Percentiles rank a stretch among this genome's conserved stretches.
Evolutionary conservation across 2,113 vertebrate genomes (phyloP).

Genomic region (Sciurus niger): DNA sequence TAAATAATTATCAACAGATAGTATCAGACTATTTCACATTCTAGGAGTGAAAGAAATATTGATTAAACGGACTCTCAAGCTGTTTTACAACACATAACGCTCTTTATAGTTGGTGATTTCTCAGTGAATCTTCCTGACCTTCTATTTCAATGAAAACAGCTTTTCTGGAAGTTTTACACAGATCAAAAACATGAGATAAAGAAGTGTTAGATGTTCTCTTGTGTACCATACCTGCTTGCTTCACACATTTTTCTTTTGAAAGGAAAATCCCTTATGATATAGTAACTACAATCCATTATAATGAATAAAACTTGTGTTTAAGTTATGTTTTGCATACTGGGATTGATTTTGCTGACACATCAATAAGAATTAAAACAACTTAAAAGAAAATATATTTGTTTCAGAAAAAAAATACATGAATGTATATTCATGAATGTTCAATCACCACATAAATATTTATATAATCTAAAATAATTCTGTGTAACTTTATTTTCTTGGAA

Average conservation of each 20-base stretch:
- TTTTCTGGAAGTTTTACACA: constrained; percentile 28
- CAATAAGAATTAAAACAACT: neutral
- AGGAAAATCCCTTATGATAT: neutral
- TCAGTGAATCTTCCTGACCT: neutral
- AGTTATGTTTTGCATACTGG: neutral
- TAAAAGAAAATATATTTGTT: neutral
- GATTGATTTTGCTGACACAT: neutral
- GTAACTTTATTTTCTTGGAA: neutral
- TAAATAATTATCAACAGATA: constrained; percentile 56
- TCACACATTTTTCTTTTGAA: neutral
- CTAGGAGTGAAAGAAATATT: neutral
- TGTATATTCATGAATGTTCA: neutral
- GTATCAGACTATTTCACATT: constrained; percentile 11
- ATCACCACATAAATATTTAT: neutral
- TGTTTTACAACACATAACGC: neutral
- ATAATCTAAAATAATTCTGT: neutral
- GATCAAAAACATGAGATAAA: neutral
- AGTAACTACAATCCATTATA: neutral
- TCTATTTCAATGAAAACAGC: constrained; percentile 30
- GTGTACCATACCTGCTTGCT: neutral
- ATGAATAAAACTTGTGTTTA: neutral
- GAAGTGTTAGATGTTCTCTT: neutral
- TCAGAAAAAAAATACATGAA: neutral
- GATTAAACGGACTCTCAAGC: neutral
- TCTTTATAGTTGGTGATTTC: neutral